A percentile compares a stretch with the other conserved stretches of the same genome.
Conservation (phyloP, 2,797 vertebrate genomes). For the Pangasius macronema region DNA sequence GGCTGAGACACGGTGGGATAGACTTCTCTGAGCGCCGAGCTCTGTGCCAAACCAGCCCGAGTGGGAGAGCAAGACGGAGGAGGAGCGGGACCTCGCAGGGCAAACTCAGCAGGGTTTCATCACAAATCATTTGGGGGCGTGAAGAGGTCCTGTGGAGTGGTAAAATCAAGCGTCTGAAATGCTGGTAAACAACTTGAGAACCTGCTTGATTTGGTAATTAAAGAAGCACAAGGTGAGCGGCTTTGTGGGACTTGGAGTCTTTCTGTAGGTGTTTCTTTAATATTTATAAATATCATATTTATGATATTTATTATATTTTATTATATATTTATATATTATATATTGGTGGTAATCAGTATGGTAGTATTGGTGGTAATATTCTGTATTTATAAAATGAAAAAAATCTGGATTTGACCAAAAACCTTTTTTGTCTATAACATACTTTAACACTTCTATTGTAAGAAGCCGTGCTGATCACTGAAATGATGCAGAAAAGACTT, state of each 20-base stretch:
- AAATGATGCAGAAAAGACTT: no score
- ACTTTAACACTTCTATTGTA: no score
- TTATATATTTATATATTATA: no score
- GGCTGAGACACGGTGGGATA: not conserved
- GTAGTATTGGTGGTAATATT: no score
- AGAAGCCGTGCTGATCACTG: no score
- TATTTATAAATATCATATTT: not conserved
- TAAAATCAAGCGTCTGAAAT: conserved; percentile 18
- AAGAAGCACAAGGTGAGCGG: not conserved
- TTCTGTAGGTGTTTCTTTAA: not conserved
- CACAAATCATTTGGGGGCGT: conserved; percentile 17
- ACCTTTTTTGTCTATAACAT: no score
- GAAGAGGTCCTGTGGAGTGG: conserved; percentile 17
- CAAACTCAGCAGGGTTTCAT: conserved; percentile 2
- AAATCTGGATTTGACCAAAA: no score
- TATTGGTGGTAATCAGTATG: no score
- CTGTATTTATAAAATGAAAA: no score
- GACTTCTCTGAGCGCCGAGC: not conserved
- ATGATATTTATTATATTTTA: no score
- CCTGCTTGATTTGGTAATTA: conserved; percentile 6
- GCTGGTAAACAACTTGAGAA: conserved; percentile 19
- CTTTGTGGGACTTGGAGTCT: not conserved
- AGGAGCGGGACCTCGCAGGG: not conserved
- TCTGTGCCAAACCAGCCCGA: not conserved
- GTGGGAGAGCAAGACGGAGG: not conserved